Percentiles rank a stretch among this genome's conserved stretches.
phyloP scores from a whole-genome alignment of 2,888 invertebrate genomes.

The Pollenia griseotomentosa region DNA sequence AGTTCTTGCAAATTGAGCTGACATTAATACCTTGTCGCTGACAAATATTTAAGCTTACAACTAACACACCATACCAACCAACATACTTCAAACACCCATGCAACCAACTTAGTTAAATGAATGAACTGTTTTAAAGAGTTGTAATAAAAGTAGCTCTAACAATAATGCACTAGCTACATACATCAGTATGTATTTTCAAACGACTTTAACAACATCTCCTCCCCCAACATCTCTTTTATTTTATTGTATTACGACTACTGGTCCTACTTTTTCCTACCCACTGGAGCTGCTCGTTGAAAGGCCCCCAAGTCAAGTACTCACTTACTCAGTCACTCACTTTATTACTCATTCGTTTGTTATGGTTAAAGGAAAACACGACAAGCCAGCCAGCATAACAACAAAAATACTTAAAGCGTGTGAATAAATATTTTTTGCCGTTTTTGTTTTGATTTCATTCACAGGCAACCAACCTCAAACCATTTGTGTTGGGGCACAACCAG shows the following conservation, averaged over 20 bases:
- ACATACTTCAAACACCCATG: slow-evolving; percentile 12
- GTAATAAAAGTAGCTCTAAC: slow-evolving; percentile 8
- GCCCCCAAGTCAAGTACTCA: slow-evolving; percentile 69
- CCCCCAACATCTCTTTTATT: slow-evolving; percentile 11
- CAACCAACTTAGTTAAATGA: slow-evolving; percentile 40
- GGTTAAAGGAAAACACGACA: slow-evolving; percentile 29
- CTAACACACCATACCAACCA: slow-evolving; percentile 11
- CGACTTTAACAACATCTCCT: slow-evolving; percentile 39
- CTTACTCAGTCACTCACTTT: slow-evolving; percentile 58
- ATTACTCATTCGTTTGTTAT: slow-evolving; percentile 55
- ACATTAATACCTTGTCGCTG: slow-evolving; percentile 72
- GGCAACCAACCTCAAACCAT: slow-evolving; percentile 49
- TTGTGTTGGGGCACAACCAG: slow-evolving; percentile 52
- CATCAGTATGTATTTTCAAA: slow-evolving; percentile 18
- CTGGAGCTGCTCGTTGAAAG: slow-evolving; percentile 65
- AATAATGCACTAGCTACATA: slow-evolving; percentile 48
- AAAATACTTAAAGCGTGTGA: slow-evolving; percentile 69
- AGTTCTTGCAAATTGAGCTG: slow-evolving; percentile 66
- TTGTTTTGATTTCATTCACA: slow-evolving; percentile 59
- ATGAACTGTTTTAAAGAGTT: not conserved
- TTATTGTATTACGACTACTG: slow-evolving; percentile 17
- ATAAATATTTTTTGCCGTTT: slow-evolving; percentile 27
- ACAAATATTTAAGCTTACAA: slow-evolving; percentile 57
- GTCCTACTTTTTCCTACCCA: slow-evolving; percentile 25
- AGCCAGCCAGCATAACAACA: slow-evolving; percentile 1